A percentile compares a stretch with the other conserved stretches of the same genome.
Conservation (phyloP, 2,888 invertebrate genomes). For the Chorisops tibialis region DNA sequence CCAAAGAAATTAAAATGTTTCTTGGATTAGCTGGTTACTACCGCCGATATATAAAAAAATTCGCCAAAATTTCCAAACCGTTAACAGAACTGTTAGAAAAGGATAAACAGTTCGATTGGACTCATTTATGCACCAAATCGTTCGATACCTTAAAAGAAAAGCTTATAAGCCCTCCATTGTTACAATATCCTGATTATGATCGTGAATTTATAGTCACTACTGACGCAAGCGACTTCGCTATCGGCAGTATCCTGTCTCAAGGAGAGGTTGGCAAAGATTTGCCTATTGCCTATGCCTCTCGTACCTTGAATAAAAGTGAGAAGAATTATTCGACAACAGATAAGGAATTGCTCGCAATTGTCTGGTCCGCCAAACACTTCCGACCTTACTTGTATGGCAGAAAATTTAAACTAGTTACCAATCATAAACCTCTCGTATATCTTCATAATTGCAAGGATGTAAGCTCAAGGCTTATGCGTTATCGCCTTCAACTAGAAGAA, state of each 20-base stretch:
- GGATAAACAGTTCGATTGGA: background rate
- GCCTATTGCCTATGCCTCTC: constrained; percentile 38
- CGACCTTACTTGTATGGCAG: constrained; percentile 39
- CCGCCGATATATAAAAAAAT: constrained; percentile 43
- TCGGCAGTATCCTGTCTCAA: constrained; percentile 38
- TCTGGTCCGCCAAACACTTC: constrained; percentile 36
- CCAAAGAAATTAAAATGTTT: constrained; percentile 40
- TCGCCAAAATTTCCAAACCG: constrained; percentile 20
- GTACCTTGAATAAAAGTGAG: constrained; percentile 36
- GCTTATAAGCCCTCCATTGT: constrained; percentile 18
- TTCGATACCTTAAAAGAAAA: constrained; percentile 24
- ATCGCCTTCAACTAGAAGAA: no score
- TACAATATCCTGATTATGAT: constrained; percentile 39
- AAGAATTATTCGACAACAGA: constrained; percentile 37
- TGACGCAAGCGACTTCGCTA: constrained; percentile 38
- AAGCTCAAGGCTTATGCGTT: no score
- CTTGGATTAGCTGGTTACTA: constrained; percentile 40
- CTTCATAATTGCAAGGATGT: no score
- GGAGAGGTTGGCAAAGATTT: constrained; percentile 33
- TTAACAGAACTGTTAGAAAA: constrained; percentile 15
- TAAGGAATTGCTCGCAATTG: constrained; percentile 37
- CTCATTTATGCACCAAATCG: constrained; percentile 6
- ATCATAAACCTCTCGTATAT: constrained; percentile 41
- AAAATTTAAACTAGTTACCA: constrained; percentile 37
- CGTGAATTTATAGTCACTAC: constrained; percentile 40